Evolutionary conservation across 2,113 vertebrate genomes (phyloP), one percentile per base, ranked within the genome.

Genomic region (Oryzias curvinotus): DNA sequence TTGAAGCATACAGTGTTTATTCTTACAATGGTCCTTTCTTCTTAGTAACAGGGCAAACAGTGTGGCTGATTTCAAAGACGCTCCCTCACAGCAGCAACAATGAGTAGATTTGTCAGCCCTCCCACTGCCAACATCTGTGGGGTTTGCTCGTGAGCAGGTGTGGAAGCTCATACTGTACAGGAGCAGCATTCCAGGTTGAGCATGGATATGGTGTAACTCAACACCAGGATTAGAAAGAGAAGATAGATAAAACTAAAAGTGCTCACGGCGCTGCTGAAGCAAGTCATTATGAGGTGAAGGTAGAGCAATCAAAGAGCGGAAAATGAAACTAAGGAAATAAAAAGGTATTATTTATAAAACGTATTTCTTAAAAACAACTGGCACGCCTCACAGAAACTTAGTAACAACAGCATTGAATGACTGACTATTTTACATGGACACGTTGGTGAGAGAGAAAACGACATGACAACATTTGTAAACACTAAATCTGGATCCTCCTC

Each of bases 1-100:
- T 53, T 57, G 55, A 51, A 36, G 59, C 47, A 53, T 51, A 57
- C 69, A 71, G 8, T 18, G 47, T 48, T 60, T 75, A 69, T 72
- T 63, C 70, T 36, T n/a, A 73, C 66, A 82, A 77, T 14, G 60
- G 53, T 1, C 45, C 23, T 64, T 73, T 72, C 58, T 77, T 66
- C 67, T 23, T 18, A 26, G 5, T 12, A 56, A 44, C 71, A 62
- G 6, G 49, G 51, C 30, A 61, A 75, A 82, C 73, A 81, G 57
- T 46, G 65, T 50, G 54, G 57, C 17, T 25, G 42, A 63, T 63
- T 52, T 69, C 69, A 21, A 28, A 36, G 36, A 36, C 10, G 47
- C 52, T 46, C 64, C 53, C 44, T 62, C 68, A 23, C 48, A 54
- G 57, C 25, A 3, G 21, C 58, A 68, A 80, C 71, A 82, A 81